A percentile compares a stretch with the other conserved stretches of the same genome.
These are phyloP conservation scores for Pipistrellus nathusii DNA, from an alignment of 2,797 vertebrate genomes.

Conservation along the genomic window DNA sequence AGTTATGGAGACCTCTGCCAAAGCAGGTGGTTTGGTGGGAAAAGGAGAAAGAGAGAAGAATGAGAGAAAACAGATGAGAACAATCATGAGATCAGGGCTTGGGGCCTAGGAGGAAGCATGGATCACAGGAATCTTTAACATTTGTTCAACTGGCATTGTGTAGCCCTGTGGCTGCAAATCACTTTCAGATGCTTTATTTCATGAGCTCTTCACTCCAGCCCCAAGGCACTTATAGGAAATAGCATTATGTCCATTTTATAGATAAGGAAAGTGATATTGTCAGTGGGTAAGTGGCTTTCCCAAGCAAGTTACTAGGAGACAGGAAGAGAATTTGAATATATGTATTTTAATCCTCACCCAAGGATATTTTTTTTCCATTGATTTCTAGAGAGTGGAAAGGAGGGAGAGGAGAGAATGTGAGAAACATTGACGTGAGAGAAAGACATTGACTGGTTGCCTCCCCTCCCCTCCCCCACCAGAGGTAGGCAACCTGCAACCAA, in stretches of 20 bases:
- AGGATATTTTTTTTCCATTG: too few relatives aligned
- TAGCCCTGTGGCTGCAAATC: not conserved
- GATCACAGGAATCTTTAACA: not conserved
- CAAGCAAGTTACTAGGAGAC: not conserved
- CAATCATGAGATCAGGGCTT: not conserved
- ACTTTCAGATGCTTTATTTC: constrained; percentile 26
- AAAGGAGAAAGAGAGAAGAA: not conserved
- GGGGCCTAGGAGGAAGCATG: not conserved
- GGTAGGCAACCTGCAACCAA: too few relatives aligned
- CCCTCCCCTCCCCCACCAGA: too few relatives aligned
- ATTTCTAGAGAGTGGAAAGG: too few relatives aligned
- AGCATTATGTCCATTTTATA: constrained; percentile 21
- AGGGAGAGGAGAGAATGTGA: too few relatives aligned
- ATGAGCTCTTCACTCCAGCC: not conserved
- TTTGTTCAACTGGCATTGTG: not conserved
- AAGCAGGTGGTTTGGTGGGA: not conserved
- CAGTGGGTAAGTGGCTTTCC: not conserved
- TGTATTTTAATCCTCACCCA: too few relatives aligned
- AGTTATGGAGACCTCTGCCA: not conserved
- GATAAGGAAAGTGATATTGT: not conserved
- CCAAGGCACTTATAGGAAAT: not conserved
- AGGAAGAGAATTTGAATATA: not conserved
- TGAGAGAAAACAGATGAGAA: not conserved
- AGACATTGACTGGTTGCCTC: too few relatives aligned
- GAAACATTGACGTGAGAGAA: too few relatives aligned